These are phyloP conservation scores for Araneus ventricosus DNA, from an alignment of 1,140 invertebrate genomes.

Conservation along the genomic window DNA sequence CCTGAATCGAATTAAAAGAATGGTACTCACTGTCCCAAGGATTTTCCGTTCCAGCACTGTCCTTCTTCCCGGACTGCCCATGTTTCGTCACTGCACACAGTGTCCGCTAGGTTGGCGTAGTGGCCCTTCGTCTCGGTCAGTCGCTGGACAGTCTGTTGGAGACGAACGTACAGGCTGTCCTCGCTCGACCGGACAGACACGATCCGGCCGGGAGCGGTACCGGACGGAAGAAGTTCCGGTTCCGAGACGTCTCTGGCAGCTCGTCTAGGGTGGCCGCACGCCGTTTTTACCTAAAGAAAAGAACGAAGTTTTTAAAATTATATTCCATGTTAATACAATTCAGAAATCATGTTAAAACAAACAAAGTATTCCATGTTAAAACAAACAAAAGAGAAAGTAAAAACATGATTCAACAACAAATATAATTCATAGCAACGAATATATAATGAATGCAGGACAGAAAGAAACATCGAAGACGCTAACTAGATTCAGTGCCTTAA, in stretches of 20 bases:
- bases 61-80: constrained; percentile 80
- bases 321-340: not conserved
- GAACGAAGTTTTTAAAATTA: not conserved
- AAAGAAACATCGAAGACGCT: too few relatives aligned
- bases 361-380: too few relatives aligned
- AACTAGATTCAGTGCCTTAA: too few relatives aligned
- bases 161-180: constrained; percentile 79
- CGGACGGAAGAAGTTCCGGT: not conserved
- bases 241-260: constrained; percentile 59
- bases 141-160: constrained; percentile 85
- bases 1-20: too few relatives aligned
- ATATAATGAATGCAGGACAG: too few relatives aligned
- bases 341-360: too few relatives aligned
- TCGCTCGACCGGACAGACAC: constrained; percentile 56
- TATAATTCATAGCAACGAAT: too few relatives aligned
- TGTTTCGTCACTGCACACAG: constrained; percentile 84
- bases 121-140: constrained; percentile 86
- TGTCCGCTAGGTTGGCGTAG: constrained; percentile 86
- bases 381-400: too few relatives aligned
- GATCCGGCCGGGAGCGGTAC: constrained; percentile 13
- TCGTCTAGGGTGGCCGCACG: constrained; percentile 76
- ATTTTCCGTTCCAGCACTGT: constrained; percentile 78
- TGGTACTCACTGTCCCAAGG: constrained; percentile 84
- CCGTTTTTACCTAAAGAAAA: constrained; percentile 64
- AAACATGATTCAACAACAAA: too few relatives aligned